Conservation (phyloP, 1,140 invertebrate species). For the Lasaia peninsularis region DNA sequence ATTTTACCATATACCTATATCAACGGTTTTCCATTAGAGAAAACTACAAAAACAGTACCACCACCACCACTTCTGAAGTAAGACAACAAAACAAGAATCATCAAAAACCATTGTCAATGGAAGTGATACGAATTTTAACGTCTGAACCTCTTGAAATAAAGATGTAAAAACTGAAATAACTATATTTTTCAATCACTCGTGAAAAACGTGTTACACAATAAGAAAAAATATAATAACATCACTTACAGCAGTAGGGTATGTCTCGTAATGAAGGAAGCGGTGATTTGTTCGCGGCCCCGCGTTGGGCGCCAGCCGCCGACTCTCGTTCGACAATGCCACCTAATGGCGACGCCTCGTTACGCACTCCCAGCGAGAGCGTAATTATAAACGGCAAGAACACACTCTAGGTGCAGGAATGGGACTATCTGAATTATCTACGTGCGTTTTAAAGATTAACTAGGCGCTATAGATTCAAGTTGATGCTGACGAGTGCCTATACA, state of each 20-base stretch:
- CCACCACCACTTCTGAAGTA: no score
- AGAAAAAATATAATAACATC: conserved; percentile 4
- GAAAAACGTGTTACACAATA: not conserved
- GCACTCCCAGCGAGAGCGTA: conserved; percentile 38
- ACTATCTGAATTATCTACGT: conserved; percentile 31
- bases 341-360: conserved; percentile 59
- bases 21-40: no score
- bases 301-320: conserved; percentile 38
- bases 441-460: conserved; percentile 31
- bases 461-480: conserved; percentile 18
- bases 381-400: conserved; percentile 39
- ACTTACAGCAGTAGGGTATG: not conserved
- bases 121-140: no score
- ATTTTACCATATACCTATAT: no score
- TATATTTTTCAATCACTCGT: not conserved
- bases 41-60: no score
- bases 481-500: conserved; percentile 8
- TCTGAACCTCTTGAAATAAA: no score
- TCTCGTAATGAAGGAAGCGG: conserved; percentile 22
- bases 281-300: conserved; percentile 26
- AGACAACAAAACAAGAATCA: no score
- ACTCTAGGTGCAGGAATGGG: conserved; percentile 15
- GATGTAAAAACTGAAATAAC: not conserved
- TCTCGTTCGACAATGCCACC: conserved; percentile 40
- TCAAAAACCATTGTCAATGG: no score